Conservation (phyloP, 2,888 invertebrate genomes). For the Aphrophora alni region DNA sequence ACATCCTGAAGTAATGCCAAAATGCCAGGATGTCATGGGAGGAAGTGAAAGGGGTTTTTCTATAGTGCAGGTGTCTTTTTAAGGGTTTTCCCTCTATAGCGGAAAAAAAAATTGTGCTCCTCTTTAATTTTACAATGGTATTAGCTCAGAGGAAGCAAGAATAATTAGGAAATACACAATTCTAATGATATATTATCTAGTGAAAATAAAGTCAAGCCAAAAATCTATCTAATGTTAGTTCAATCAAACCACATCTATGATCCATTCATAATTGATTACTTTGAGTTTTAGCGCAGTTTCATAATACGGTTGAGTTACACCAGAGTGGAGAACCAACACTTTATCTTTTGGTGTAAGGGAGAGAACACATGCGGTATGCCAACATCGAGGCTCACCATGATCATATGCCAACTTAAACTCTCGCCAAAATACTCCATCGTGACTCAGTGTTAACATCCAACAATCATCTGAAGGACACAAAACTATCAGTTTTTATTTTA, state of each 20-base stretch:
- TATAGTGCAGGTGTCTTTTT: no score
- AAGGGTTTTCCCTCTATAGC: no score
- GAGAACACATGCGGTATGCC: constrained; percentile 31
- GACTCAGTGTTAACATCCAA: constrained; percentile 16
- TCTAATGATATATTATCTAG: no score
- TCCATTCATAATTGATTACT: constrained; percentile 2
- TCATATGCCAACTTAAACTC: constrained; percentile 29
- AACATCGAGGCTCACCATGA: constrained; percentile 32
- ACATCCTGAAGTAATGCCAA: no score
- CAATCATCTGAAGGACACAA: constrained; percentile 29
- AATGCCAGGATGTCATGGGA: no score
- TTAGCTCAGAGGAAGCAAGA: no score
- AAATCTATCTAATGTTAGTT: neutral
- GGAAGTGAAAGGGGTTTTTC: no score
- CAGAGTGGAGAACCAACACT: constrained; percentile 23
- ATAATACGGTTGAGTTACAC: constrained; percentile 33
- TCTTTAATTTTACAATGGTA: no score
- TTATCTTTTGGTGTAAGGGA: neutral
- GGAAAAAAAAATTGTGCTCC: no score
- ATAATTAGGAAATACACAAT: no score
- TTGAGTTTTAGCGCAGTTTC: constrained; percentile 11
- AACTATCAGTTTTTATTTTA: neutral
- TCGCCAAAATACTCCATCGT: neutral
- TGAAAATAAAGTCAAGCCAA: neutral
- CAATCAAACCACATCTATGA: neutral